Base-by-base conservation (phyloP, 2,888 invertebrate genomes). In the Deilephila porcellus region DNA sequence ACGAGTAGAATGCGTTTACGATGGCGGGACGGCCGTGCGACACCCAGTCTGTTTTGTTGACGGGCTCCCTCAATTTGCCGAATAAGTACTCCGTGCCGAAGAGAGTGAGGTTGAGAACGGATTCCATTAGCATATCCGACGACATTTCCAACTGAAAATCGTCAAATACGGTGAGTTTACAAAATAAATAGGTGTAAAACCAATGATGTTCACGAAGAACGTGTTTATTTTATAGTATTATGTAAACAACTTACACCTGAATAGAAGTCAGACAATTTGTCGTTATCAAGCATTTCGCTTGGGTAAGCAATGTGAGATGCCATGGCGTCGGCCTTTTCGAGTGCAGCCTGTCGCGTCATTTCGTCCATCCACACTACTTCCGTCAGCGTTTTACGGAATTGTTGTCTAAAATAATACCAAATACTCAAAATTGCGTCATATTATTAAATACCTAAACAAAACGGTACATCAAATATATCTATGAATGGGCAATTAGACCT, bases 291-390 rank as follows among this genome's bases (percentile, higher is more conserved):
- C 85, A 99, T 96, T 89, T 98, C 98, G 82, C 97, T 97, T 0
- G 99, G 99, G 90, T 99, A 99, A 0, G 98, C 99, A 85, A 99
- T 98, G 88, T 98, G 98, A 0, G 98, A 96, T 1, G 97, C 95
- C 97, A 99, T 98, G 0, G 97, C 95, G 74, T 96, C 96, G 0
- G 98, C 97, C 87, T 98, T 98, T 75, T 97, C 96, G 76, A 98
- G 89, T 0, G 98, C 98, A 74, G 96, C 96, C 78, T 94, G 90
- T 70, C 97, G 96, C 0, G 99, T 99, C 78, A 95, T 92, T 0
- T 96, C 96, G 86, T 99, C 99, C 99, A 99, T 99, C 99, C 99
- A 99, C 67, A 97, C 97, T 19, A 98, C 97, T 74, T 96, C 95
- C 25, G 95, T 94, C 73, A 98, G 89, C 52, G 98, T 98, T 81